Base-by-base conservation (phyloP, 2,797 vertebrate species). In the Rhinoraja longicauda region DNA sequence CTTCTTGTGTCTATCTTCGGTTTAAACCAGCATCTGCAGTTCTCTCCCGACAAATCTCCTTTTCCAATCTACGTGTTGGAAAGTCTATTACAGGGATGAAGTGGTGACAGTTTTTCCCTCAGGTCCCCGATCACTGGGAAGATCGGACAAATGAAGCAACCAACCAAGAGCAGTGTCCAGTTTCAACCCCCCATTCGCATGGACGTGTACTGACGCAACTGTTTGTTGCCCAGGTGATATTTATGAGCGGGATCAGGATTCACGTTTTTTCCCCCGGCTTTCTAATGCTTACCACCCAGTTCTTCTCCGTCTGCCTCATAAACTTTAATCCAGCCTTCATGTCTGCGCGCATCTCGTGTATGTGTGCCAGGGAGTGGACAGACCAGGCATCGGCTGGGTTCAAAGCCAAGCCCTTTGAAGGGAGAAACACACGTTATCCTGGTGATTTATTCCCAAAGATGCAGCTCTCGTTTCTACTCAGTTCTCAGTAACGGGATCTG, bases 271-370 rank as follows among this genome's bases (percentile, higher is more conserved):
- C 76, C n/a, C 4, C 9, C 70, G 15, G 1, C 4, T 53, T 72
- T 93, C 45, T 77, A 39, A 77, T 0, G 0, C 15, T 26, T 95
- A 99, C 99, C 98, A 97, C 96, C 99, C 99, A 99, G 94, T 98
- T 96, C 93, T 94, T 95, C 94, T 99, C 98, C 0, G 96, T 97
- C 67, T 93, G 94, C 94, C 96, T 95, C 98, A 99, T 97, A 94
- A 99, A 99, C 92, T 96, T 95, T 93, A 99, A 81, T 0, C 98
- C 98, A 4, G 96, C 96, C 93, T 97, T 95, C 94, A 98, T 36
- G 88, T 98, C 97, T 0, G 97, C 98, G 93, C 94, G 98, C 99
- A 99, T 99, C 95, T 99, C 99, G 45, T 97, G 96, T 39, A 99
- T 72, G 0, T 99, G 99, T 57, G 98, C 98, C 0, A 99, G 17